Evolutionary conservation across 2,888 invertebrate genomes (phyloP).

Genomic region (Mythimna albipuncta): DNA sequence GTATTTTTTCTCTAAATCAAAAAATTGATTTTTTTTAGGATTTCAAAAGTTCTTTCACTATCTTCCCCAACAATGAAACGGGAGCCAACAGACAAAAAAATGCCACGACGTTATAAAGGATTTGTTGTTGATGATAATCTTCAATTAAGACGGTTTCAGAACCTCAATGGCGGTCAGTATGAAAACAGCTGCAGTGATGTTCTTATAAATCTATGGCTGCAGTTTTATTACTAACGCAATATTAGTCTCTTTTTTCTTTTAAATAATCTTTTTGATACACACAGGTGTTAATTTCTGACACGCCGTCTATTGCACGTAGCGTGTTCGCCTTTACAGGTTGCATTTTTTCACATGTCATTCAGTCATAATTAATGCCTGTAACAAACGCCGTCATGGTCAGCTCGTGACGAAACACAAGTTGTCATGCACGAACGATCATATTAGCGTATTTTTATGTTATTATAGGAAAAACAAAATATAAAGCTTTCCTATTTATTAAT

Average conservation of each 20-base stretch:
- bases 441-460: neutral
- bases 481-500: too few species aligned
- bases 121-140: slow-evolving; percentile 65
- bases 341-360: slow-evolving; percentile 34
- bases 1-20: neutral
- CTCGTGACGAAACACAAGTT: neutral
- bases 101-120: slow-evolving; percentile 71
- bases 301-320: slow-evolving; percentile 22
- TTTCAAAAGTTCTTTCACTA: slow-evolving; percentile 71
- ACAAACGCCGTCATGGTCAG: slow-evolving; percentile 7
- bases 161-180: slow-evolving; percentile 76
- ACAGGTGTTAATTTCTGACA: slow-evolving; percentile 7
- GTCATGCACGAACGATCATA: neutral
- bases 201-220: too few species aligned
- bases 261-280: neutral
- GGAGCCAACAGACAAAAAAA: slow-evolving; percentile 46
- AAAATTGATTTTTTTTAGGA: slow-evolving; percentile 62
- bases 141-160: slow-evolving; percentile 66
- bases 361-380: slow-evolving; percentile 25
- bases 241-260: neutral
- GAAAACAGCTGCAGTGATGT: neutral
- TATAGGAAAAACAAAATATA: neutral
- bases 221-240: neutral
- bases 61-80: slow-evolving; percentile 60
- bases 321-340: slow-evolving; percentile 26